These are phyloP conservation scores for Dromaius novaehollandiae DNA, from an alignment of 2,113 vertebrate genomes.

Conservation along the genomic window DNA sequence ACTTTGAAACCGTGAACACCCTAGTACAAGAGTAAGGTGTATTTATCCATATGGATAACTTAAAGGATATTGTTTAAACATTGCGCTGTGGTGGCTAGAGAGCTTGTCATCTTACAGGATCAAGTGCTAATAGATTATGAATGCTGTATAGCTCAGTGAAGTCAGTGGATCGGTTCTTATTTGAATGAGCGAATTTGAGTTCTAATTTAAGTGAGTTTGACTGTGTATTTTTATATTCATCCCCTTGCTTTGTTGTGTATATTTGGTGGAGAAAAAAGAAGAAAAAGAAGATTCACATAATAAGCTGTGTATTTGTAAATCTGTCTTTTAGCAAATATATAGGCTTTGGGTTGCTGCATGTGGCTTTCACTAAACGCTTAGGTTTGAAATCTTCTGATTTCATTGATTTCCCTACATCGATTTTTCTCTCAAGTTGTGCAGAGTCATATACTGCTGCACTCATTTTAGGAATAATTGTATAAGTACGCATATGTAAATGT, in stretches of 20 bases:
- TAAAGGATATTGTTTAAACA: background rate
- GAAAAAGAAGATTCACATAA: background rate
- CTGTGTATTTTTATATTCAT: background rate
- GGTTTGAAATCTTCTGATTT: background rate
- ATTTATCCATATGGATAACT: background rate
- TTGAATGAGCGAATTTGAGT: background rate
- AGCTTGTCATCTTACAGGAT: background rate
- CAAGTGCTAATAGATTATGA: background rate
- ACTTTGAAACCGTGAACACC: background rate
- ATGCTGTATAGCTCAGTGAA: background rate
- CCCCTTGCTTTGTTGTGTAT: background rate
- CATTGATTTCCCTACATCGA: background rate
- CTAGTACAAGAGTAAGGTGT: background rate
- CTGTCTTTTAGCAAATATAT: background rate
- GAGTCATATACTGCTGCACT: background rate
- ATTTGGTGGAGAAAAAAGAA: background rate
- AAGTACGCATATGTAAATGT: background rate
- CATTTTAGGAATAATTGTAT: background rate
- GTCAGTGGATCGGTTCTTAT: background rate
- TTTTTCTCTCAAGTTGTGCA: background rate
- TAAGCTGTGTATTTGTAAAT: background rate
- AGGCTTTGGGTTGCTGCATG: background rate
- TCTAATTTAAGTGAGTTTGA: background rate
- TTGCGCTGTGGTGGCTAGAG: background rate
- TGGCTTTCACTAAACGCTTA: background rate